Percentiles rank a stretch among this genome's conserved stretches.
Evolutionary conservation across 2,888 invertebrate genomes (phyloP).

Genomic region (Ametastegia equiseti): DNA sequence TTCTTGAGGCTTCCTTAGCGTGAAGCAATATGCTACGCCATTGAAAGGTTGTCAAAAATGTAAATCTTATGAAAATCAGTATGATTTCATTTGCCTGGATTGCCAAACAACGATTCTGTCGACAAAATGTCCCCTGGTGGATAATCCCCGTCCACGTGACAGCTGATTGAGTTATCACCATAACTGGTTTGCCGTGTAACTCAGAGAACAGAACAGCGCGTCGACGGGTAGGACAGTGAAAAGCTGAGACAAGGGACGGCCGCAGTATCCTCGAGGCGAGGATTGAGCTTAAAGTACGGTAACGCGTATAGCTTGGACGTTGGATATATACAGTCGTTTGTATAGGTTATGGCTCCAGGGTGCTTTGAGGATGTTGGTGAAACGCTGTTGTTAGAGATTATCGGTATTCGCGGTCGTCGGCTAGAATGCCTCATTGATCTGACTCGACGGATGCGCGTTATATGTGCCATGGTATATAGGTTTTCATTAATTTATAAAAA

Average conservation of each 20-base stretch:
- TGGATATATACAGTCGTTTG: slow-evolving; percentile 3
- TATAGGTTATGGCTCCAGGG: slow-evolving; percentile 12
- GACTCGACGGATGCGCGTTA: slow-evolving; percentile 27
- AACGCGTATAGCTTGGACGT: background rate
- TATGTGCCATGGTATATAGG: background rate
- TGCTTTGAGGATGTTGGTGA: slow-evolving; percentile 16
- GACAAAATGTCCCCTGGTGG: background rate
- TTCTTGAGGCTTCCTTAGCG: too few relatives aligned
- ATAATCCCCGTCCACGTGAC: background rate
- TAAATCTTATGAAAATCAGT: background rate
- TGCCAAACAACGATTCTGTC: background rate
- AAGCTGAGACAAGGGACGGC: slow-evolving; percentile 15
- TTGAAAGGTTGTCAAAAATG: background rate
- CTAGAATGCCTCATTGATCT: slow-evolving; percentile 20
- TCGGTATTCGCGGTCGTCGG: slow-evolving; percentile 23
- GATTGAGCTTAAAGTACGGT: background rate
- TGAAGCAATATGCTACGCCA: background rate
- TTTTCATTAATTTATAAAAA: slow-evolving; percentile 4
- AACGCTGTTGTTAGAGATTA: slow-evolving; percentile 30
- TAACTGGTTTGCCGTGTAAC: slow-evolving; percentile 3
- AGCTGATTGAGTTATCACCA: slow-evolving; percentile 23
- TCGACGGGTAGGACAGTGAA: background rate
- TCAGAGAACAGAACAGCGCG: background rate
- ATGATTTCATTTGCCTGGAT: background rate
- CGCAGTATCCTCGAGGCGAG: background rate